Conservation (phyloP, 2,797 vertebrate genomes). For the Parauchenoglanis punctatus region DNA sequence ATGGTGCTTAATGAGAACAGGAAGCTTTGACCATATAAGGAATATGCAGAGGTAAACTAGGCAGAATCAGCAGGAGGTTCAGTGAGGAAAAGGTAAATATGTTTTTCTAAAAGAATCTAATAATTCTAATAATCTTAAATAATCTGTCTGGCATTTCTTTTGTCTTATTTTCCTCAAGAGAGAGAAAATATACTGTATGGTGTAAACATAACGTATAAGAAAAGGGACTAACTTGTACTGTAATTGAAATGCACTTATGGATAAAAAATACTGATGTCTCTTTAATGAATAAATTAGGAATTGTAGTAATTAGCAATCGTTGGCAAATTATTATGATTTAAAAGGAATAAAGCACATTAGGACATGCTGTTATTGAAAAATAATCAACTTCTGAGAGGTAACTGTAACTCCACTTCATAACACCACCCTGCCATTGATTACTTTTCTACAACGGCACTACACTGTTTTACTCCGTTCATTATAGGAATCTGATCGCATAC, state of each 20-base stretch:
- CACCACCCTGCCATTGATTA: not conserved
- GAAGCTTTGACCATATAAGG: constrained; percentile 15
- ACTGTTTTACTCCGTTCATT: not conserved
- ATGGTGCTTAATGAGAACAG: not conserved
- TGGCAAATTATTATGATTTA: not conserved
- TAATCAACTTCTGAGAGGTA: not conserved
- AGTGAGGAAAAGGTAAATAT: not conserved
- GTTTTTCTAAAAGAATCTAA: not conserved
- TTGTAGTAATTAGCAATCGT: not conserved
- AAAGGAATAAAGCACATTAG: not conserved
- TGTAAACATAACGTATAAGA: too few relatives aligned
- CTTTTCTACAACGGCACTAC: not conserved
- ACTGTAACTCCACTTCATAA: not conserved
- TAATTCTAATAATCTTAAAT: not conserved
- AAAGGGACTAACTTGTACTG: too few relatives aligned
- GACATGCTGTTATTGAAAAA: not conserved
- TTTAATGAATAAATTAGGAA: not conserved
- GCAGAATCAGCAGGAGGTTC: not conserved
- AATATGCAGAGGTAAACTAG: not conserved
- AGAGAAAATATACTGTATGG: not conserved
- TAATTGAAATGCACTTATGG: too few relatives aligned
- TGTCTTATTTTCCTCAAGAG: not conserved
- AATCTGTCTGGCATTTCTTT: not conserved
- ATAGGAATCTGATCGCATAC: not conserved
- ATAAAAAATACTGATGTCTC: not conserved